phyloP scores from a whole-genome alignment of 1,140 invertebrate genomes.

The Panulirus ornatus region DNA sequence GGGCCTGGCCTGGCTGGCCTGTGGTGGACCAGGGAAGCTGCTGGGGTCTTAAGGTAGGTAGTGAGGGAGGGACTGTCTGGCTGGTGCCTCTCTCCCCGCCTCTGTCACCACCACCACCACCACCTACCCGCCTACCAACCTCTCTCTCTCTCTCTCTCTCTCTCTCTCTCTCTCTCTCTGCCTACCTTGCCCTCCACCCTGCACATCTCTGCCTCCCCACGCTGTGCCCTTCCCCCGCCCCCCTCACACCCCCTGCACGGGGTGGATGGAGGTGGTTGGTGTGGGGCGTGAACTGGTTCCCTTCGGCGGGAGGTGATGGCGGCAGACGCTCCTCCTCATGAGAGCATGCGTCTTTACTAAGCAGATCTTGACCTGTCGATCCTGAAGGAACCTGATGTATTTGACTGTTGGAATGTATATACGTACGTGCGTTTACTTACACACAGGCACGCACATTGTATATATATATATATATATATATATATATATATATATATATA shows the following conservation, averaged over 20 bases:
- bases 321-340: no score
- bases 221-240: neutral
- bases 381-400: neutral
- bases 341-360: no score
- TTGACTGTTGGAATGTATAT: neutral
- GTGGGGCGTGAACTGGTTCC: neutral
- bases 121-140: no score
- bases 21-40: neutral
- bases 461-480: slow-evolving; percentile 26
- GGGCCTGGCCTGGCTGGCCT: neutral
- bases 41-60: neutral
- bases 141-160: no score
- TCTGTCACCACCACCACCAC: neutral
- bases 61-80: neutral
- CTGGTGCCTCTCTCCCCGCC: no score
- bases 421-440: no score
- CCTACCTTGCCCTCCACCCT: neutral
- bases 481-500: slow-evolving; percentile 23
- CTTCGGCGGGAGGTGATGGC: neutral
- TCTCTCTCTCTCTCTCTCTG: no score
- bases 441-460: no score
- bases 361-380: neutral
- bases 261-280: neutral
- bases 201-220: no score
- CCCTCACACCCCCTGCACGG: neutral